Percentiles rank a stretch among this genome's conserved stretches.
Evolutionary conservation across 2,888 invertebrate species (phyloP).

Genomic region (Galeopsomyia nigrocyanea): DNA sequence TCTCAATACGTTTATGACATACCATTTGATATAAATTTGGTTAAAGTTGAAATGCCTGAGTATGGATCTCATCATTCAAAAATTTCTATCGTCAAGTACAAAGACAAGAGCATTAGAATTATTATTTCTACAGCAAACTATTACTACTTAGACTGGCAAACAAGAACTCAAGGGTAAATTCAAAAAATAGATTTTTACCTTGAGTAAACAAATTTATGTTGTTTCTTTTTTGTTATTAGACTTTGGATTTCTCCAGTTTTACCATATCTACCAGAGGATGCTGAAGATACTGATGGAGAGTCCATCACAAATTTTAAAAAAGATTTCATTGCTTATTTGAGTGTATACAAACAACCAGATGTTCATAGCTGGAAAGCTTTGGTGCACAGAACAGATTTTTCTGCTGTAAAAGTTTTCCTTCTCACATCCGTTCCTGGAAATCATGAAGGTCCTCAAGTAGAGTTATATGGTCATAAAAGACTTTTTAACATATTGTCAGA

Average conservation of each 20-base stretch:
- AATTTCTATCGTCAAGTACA: slow-evolving; percentile 88
- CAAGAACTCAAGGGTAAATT: slow-evolving; percentile 88
- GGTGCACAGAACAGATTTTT: slow-evolving; percentile 85
- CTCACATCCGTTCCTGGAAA: slow-evolving; percentile 89
- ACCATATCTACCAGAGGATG: slow-evolving; percentile 73
- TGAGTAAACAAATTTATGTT: slow-evolving; percentile 1
- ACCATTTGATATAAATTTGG: slow-evolving; percentile 55
- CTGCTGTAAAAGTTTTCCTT: slow-evolving; percentile 85
- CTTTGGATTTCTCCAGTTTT: slow-evolving; percentile 91
- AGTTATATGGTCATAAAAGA: slow-evolving; percentile 75
- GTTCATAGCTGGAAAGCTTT: slow-evolving; percentile 81
- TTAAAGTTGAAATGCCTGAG: slow-evolving; percentile 52
- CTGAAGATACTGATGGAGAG: slow-evolving; percentile 77
- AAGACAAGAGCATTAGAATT: slow-evolving; percentile 84
- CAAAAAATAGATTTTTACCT: background rate
- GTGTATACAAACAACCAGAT: slow-evolving; percentile 78
- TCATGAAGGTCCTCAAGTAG: slow-evolving; percentile 72
- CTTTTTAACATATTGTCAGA: slow-evolving; percentile 70
- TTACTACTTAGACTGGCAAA: slow-evolving; percentile 92
- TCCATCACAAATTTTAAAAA: slow-evolving; percentile 87
- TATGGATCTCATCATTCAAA: slow-evolving; percentile 71
- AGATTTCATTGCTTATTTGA: slow-evolving; percentile 83
- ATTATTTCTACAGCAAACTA: slow-evolving; percentile 94
- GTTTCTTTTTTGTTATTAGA: slow-evolving; percentile 66
- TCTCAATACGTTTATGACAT: slow-evolving; percentile 38